Base-by-base conservation (phyloP, 2,888 invertebrate genomes). In the Mamestra brassicae region DNA sequence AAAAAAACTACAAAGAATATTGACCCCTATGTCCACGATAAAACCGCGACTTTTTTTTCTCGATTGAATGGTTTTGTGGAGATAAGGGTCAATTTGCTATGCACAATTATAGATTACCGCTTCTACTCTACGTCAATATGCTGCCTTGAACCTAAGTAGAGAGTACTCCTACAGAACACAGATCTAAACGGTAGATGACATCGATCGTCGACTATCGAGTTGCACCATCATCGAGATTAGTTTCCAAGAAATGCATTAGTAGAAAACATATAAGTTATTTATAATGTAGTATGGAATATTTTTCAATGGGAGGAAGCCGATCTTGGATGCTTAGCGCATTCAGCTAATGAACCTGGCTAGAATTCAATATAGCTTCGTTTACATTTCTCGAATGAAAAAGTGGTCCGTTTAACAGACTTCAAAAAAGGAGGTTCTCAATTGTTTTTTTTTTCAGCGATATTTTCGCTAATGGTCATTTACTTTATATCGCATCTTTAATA, bases 221-320 rank as follows among this genome's bases (percentile, higher is more conserved):
- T 45, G n/a, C 52, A 75, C 26, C 62, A 38, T 5, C 58, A 34
- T 17, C 0, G 6, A 26, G n/a, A 66, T 83, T 58, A 66, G 57
- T 63, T 61, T 54, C 6, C 36, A 69, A 38, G 47, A 13, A 50
- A 50, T 67, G 36, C 1, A 42, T 78, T 77, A 77, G 17, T 58
- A 36, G n/a, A 62, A 45, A 80, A 80, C 62, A 74, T 54, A 11
- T 0, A 11, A 5, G 3, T 26, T 26, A 26, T 26, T 54, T 34
- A 57, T 50, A 1, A n/a, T 50, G 34, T 62, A 83, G 26, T 47
- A 69, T 38, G 52, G 36, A 7, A 17, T 47, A 36, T 34, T 10
- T 42, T 70, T 63, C 0, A 38, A 62, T 77, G 62, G 26, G 15
- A 64, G 36, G 36, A 50, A 63, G 15, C n/a, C 13, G 8, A 34